phyloP scores from a whole-genome alignment of 2,797 vertebrate species.

The Falco berigora region DNA sequence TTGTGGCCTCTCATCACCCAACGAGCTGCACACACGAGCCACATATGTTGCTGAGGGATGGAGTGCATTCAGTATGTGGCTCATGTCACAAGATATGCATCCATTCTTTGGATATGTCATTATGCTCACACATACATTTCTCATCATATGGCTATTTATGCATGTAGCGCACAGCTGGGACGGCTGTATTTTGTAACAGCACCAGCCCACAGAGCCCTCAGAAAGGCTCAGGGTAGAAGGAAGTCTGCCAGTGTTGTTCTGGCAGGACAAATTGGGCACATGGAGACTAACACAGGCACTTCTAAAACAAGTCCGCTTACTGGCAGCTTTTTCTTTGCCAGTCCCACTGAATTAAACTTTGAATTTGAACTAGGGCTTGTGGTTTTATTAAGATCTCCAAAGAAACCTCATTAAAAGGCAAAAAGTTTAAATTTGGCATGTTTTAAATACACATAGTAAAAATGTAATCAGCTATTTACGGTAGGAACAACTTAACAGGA shows the following conservation, averaged over 20 bases:
- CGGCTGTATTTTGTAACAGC: not conserved
- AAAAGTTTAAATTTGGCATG: not conserved
- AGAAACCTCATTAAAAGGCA: not conserved
- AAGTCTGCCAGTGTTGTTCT: not conserved
- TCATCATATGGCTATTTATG: not conserved
- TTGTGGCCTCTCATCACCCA: not conserved
- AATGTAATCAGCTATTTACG: not conserved
- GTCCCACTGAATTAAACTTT: not conserved
- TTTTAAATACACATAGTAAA: not conserved
- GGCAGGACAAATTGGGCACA: rapidly evolving
- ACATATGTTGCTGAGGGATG: rapidly evolving
- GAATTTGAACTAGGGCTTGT: not conserved
- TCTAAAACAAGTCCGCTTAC: not conserved
- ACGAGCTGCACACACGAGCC: not conserved
- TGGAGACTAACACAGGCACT: not conserved
- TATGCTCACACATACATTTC: not conserved
- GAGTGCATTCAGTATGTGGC: rapidly evolving
- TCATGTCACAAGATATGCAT: rapidly evolving
- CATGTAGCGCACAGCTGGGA: rapidly evolving
- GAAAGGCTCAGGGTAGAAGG: not conserved
- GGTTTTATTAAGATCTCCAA: not conserved
- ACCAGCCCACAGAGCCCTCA: not conserved
- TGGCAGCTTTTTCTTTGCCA: not conserved
- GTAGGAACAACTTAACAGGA: not conserved
- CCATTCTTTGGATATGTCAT: not conserved